Conservation (phyloP, 2,113 vertebrate species). For the Buteo buteo region DNA sequence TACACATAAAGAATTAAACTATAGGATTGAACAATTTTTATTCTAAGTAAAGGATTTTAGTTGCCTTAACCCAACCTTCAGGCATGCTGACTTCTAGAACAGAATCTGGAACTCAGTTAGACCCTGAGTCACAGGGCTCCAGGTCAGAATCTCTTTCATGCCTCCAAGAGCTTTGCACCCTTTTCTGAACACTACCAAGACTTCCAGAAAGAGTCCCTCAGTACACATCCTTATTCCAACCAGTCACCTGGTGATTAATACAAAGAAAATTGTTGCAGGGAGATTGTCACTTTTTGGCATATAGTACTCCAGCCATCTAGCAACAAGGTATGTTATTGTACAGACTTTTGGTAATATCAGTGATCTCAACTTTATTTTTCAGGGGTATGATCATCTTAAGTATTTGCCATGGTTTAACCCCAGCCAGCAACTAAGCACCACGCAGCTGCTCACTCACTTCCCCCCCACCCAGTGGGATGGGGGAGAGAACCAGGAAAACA, state of each 20-base stretch:
- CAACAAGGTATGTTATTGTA: rapidly evolving
- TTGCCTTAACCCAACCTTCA: neutral
- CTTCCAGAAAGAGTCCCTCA: neutral
- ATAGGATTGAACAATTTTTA: neutral
- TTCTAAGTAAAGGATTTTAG: neutral
- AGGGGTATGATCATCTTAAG: rapidly evolving
- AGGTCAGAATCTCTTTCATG: neutral
- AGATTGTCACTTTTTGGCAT: neutral
- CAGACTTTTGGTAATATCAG: neutral
- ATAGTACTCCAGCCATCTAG: neutral
- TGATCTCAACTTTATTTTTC: neutral
- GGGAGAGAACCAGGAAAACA: too few species aligned
- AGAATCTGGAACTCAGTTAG: neutral
- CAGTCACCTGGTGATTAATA: neutral
- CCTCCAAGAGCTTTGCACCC: neutral
- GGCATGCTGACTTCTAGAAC: neutral
- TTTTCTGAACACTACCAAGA: neutral
- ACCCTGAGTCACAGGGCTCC: neutral
- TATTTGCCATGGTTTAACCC: neutral
- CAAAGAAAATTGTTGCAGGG: neutral
- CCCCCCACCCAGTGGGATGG: too few species aligned
- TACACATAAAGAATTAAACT: neutral
- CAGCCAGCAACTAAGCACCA: too few species aligned
- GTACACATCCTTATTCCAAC: neutral
- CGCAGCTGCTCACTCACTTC: too few species aligned